Percentiles rank a stretch among this genome's conserved stretches.
Conservation (phyloP, 2,797 vertebrate species). For the Eptatretus atami region DNA sequence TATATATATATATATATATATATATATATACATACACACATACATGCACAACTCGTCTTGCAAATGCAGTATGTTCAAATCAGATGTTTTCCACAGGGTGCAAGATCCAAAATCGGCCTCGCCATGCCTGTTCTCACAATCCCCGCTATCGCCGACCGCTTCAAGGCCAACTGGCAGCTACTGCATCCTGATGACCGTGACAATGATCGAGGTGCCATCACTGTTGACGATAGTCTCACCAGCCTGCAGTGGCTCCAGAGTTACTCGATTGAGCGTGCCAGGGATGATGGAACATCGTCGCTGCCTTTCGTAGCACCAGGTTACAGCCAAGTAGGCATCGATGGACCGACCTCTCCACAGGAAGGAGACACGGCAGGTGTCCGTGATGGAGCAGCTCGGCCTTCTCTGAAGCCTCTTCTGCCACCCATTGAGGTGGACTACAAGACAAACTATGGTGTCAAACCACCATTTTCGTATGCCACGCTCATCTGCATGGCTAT, state of each 20-base stretch:
- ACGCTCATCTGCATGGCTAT: conserved; percentile 94
- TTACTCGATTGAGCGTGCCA: conserved; percentile 43
- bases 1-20: too few species aligned
- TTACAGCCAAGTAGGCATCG: conserved; percentile 31
- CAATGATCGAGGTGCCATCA: conserved; percentile 14
- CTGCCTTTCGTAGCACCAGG: conserved; percentile 9
- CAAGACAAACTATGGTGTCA: conserved; percentile 38
- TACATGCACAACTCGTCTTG: too few species aligned
- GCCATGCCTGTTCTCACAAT: conserved; percentile 29
- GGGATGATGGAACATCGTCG: conserved; percentile 2
- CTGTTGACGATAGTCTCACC: conserved; percentile 67
- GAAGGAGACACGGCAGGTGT: conserved; percentile 20
- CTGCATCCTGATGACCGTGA: conserved; percentile 18
- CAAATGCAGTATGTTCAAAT: too few species aligned
- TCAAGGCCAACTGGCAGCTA: conserved; percentile 22
- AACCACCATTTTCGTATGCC: conserved; percentile 73
- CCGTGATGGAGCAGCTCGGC: conserved; percentile 17
- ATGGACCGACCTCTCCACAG: conserved; percentile 36
- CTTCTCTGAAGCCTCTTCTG: conserved; percentile 8
- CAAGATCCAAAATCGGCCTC: too few species aligned
- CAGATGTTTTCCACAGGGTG: too few species aligned
- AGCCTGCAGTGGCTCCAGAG: conserved; percentile 87
- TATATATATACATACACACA: too few species aligned
- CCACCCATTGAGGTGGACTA: conserved; percentile 45
- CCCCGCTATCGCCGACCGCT: conserved; percentile 21